Evolutionary conservation across 2,888 invertebrate species (phyloP), one percentile per base, ranked within the genome.

Genomic region (Aplocera efformata): DNA sequence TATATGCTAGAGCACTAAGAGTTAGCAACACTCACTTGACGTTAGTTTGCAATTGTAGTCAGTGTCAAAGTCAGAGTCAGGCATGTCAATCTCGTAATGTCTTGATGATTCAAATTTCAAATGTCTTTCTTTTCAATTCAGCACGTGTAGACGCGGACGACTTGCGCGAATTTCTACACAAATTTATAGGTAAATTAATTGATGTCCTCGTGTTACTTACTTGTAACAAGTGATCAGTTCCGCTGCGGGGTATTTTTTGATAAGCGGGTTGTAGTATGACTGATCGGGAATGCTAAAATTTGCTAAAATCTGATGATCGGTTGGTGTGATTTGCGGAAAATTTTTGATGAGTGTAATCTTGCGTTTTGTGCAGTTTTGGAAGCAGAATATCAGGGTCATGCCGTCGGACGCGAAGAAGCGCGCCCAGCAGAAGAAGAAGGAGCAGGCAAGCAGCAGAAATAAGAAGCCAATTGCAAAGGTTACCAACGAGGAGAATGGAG

Each of bases 381-480:
- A 61, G 58, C 48, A 50, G 32, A 51, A 54, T 60, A 53, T 58
- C 55, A 32, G 51, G 58, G 76, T 52, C 66, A 99, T 99, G 99
- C 98, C 99, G 78, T 99, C 99, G 65, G 99, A 99, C 86, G 94
- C 98, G 22, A 99, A 99, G 86, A 99, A 99, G 91, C 96, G 97
- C 74, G 95, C 98, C 77, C 97, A 96, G 72, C 96, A 96, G 73
- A 97, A 97, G 81, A 99, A 99, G 85, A 99, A 99, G 78, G 98
- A 98, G 57, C 96, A 96, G 36, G 94, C 96, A 3, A 95, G 94
- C 71, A 92, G 91, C 48, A 91, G 94, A 56, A 91, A 80, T 57
- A 89, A 89, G 67, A 89, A 88, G 48, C 83, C 90, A 51, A 83
- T 89, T 57, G 77, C 85, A 30, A 77, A 82, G 68, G 89, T 86